Conservation (phyloP, 2,113 vertebrate genomes). For the Odobenus rosmarus region DNA sequence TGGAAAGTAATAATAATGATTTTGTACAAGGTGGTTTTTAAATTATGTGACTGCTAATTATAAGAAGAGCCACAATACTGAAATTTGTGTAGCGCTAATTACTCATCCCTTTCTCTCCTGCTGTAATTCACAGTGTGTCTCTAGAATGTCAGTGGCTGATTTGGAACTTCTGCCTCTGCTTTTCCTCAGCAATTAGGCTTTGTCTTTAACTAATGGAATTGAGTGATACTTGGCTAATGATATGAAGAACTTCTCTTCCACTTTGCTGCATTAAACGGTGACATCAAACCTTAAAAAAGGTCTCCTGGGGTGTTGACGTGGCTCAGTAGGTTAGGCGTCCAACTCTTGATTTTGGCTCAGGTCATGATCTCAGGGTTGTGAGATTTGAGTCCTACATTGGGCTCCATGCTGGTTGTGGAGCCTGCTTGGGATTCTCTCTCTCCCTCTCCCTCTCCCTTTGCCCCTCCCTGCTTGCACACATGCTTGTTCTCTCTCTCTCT, state of each 20-base stretch:
- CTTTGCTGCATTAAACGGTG: neutral
- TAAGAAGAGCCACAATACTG: conserved; percentile 58
- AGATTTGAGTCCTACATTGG: neutral
- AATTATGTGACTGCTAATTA: conserved; percentile 58
- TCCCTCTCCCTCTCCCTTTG: neutral
- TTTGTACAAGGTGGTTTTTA: conserved; percentile 16
- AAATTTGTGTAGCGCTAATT: conserved; percentile 47
- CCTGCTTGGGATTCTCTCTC: neutral
- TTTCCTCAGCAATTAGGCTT: conserved; percentile 44
- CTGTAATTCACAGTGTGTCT: conserved; percentile 43
- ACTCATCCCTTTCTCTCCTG: neutral
- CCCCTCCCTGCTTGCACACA: neutral
- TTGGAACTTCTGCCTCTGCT: conserved; percentile 44
- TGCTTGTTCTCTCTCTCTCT: neutral
- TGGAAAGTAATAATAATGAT: conserved; percentile 31
- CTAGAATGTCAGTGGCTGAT: conserved; percentile 22
- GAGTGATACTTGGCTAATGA: neutral
- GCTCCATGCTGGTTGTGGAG: neutral
- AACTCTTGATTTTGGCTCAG: neutral
- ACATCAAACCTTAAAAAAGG: neutral
- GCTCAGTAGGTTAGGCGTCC: neutral
- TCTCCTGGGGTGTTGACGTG: neutral
- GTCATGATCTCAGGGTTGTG: neutral
- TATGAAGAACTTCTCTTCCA: neutral
- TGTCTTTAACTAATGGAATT: neutral